Conservation (phyloP, 2,797 vertebrate genomes). For the Poecile montanus region DNA sequence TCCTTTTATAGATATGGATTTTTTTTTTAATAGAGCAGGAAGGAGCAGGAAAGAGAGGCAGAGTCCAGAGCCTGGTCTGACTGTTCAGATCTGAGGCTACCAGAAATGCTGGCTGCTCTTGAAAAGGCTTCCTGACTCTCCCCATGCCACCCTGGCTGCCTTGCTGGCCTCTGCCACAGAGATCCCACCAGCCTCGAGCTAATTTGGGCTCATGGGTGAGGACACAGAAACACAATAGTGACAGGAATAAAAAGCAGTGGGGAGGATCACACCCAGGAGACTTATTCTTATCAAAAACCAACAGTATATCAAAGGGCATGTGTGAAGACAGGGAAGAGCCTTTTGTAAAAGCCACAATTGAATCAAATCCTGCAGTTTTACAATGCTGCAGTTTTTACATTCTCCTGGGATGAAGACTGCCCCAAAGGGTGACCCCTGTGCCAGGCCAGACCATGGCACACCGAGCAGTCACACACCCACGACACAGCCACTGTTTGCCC, state of each 20-base stretch:
- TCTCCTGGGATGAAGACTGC: neutral
- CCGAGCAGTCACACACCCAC: neutral
- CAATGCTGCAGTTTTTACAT: neutral
- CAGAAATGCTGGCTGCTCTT: slow-evolving; percentile 26
- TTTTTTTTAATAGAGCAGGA: neutral
- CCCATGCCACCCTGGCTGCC: neutral
- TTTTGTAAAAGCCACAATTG: neutral
- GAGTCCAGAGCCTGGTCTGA: neutral
- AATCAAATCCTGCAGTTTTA: neutral
- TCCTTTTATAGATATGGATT: neutral
- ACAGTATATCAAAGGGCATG: neutral
- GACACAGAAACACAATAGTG: slow-evolving; percentile 6
- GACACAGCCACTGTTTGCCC: accelerated
- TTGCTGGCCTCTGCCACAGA: neutral
- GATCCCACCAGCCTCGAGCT: neutral
- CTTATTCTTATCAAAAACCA: neutral
- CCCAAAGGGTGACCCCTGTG: neutral
- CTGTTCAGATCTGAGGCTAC: neutral
- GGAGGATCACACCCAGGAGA: slow-evolving; percentile 7
- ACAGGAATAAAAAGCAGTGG: neutral
- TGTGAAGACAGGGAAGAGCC: neutral
- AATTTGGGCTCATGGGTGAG: neutral
- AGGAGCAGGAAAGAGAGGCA: neutral
- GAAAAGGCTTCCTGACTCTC: slow-evolving; percentile 51
- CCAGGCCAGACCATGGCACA: neutral